Evolutionary conservation across 37 sponge, comb jelly and placozoan genomes (phyloP).

Genomic region (Trichoplax adhaerens): DNA sequence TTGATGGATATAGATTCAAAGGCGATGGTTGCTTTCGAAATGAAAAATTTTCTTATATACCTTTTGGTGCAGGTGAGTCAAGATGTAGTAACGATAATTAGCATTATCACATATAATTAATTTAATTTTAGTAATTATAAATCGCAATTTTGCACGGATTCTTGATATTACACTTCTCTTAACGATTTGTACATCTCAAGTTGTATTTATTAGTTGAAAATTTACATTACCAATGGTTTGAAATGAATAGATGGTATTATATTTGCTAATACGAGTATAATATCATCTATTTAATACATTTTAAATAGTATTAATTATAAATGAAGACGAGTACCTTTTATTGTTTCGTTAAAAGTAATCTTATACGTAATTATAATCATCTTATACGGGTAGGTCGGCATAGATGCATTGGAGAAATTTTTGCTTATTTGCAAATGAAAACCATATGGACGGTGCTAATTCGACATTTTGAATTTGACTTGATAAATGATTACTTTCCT

Average conservation of each 20-base stretch:
- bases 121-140: too few species aligned
- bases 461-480: slow-evolving; percentile 65
- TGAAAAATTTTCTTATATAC: slow-evolving; percentile 71
- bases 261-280: too few species aligned
- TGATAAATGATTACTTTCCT: slow-evolving; percentile 61
- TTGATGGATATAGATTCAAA: too few species aligned
- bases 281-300: too few species aligned
- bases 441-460: slow-evolving; percentile 70
- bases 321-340: too few species aligned
- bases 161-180: not conserved
- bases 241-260: too few species aligned
- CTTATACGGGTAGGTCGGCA: slow-evolving; percentile 41
- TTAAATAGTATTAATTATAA: too few species aligned
- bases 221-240: too few species aligned
- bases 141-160: too few species aligned
- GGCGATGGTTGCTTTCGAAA: slow-evolving; percentile 1
- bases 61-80: slow-evolving; percentile 76
- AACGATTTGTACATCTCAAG: not conserved
- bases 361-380: not conserved
- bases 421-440: slow-evolving; percentile 80
- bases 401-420: slow-evolving; percentile 66
- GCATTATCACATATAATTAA: too few species aligned
- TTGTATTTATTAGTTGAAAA: not conserved
- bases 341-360: too few species aligned
- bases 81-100: too few species aligned